These are phyloP conservation scores for Leptopilina clavipes DNA, from an alignment of 1,140 invertebrate species.

Conservation along the genomic window DNA sequence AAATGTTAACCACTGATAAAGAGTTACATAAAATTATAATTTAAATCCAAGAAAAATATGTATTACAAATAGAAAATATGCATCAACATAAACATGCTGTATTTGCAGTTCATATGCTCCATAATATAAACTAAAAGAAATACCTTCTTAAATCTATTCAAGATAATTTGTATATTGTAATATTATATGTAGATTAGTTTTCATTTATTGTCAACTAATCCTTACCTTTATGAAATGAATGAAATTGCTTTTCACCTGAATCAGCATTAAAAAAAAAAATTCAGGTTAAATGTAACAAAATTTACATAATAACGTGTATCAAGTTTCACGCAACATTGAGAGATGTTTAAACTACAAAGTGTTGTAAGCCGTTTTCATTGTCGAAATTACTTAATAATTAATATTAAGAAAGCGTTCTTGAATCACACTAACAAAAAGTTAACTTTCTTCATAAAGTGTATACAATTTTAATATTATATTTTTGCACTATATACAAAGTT, in stretches of 20 bases:
- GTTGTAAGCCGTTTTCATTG: background rate
- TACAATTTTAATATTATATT: background rate
- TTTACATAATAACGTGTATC: constrained; percentile 7
- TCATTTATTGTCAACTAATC: background rate
- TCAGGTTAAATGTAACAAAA: constrained; percentile 8
- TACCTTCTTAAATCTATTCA: too few relatives aligned
- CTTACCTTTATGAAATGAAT: background rate
- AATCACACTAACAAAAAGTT: background rate
- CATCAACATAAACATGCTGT: too few relatives aligned
- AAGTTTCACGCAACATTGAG: background rate
- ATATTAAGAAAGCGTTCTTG: background rate
- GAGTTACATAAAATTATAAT: too few relatives aligned
- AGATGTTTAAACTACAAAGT: background rate
- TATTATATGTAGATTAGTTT: background rate
- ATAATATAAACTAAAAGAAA: too few relatives aligned
- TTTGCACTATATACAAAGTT: too few relatives aligned
- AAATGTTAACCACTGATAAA: too few relatives aligned
- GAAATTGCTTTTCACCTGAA: background rate
- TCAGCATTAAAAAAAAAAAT: background rate
- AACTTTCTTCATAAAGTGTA: background rate
- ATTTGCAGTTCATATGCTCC: too few relatives aligned
- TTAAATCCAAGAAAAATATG: background rate
- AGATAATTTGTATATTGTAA: background rate
- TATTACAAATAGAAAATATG: too few relatives aligned
- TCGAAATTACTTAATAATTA: constrained; percentile 5